Percentiles rank a stretch among this genome's conserved stretches.
Evolutionary conservation across 2,113 vertebrate genomes (phyloP).

Genomic region (Brienomyrus longianalis): DNA sequence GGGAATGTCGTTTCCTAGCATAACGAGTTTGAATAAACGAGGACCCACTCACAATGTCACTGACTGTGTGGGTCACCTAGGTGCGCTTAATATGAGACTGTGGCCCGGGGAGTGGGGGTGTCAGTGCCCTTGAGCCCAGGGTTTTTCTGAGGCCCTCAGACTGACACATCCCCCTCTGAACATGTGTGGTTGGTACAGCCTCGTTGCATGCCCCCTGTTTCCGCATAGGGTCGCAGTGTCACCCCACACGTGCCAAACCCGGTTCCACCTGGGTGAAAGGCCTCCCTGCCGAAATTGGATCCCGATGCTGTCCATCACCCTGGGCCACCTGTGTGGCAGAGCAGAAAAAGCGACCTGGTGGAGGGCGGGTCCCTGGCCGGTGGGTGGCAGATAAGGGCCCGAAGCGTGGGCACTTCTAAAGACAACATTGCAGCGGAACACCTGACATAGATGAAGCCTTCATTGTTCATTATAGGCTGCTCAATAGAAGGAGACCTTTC

Average conservation of each 20-base stretch:
- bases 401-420: constrained; percentile 4
- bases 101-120: background rate
- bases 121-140: background rate
- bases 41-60: background rate
- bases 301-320: background rate
- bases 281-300: background rate
- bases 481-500: background rate
- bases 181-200: background rate
- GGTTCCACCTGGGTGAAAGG: background rate
- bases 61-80: background rate
- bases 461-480: background rate
- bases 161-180: background rate
- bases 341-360: background rate
- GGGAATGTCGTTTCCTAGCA: background rate
- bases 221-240: background rate
- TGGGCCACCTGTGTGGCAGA: background rate
- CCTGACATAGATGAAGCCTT: background rate
- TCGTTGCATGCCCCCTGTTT: background rate
- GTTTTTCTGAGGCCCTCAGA: background rate
- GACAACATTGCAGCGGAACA: constrained; percentile 14
- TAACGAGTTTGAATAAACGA: background rate
- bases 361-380: background rate
- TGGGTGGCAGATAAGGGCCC: background rate
- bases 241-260: background rate
- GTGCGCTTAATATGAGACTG: background rate